Conservation (phyloP, 2,888 invertebrate species). For the Rhagonycha lutea region DNA sequence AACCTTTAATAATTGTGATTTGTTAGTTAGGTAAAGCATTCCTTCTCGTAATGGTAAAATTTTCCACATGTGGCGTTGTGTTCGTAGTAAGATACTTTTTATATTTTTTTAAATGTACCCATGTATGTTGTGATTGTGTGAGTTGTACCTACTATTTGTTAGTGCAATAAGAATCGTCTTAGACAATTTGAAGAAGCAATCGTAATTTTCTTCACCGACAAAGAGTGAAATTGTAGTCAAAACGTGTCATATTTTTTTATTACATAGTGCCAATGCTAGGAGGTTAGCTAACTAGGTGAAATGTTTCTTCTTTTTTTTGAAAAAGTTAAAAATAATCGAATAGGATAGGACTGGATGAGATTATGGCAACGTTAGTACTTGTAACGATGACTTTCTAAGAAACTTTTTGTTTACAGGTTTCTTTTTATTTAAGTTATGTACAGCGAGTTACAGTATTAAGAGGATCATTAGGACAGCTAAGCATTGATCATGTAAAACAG, state of each 20-base stretch:
- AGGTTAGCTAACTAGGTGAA: constrained; percentile 12
- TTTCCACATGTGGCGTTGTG: background rate
- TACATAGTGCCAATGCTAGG: constrained; percentile 20
- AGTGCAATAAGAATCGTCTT: background rate
- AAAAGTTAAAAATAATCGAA: background rate
- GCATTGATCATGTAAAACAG: background rate
- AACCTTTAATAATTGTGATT: background rate
- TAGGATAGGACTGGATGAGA: background rate
- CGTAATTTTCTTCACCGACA: background rate
- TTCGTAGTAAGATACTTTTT: background rate
- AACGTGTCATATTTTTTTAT: constrained; percentile 25
- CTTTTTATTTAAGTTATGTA: background rate
- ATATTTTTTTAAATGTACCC: constrained; percentile 3
- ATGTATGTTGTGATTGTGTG: background rate
- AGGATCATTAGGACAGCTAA: background rate
- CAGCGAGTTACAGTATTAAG: background rate
- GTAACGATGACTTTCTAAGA: background rate
- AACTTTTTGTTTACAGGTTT: background rate
- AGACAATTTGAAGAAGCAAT: background rate
- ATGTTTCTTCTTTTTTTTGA: constrained; percentile 3
- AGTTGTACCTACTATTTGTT: background rate
- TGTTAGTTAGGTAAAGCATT: background rate
- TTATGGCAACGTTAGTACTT: background rate
- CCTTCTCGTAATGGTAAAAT: background rate
- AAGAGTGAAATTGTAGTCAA: background rate